phyloP scores from a whole-genome alignment of 37 sponge, comb jelly and placozoan genomes.

The Agelas oroides region DNA sequence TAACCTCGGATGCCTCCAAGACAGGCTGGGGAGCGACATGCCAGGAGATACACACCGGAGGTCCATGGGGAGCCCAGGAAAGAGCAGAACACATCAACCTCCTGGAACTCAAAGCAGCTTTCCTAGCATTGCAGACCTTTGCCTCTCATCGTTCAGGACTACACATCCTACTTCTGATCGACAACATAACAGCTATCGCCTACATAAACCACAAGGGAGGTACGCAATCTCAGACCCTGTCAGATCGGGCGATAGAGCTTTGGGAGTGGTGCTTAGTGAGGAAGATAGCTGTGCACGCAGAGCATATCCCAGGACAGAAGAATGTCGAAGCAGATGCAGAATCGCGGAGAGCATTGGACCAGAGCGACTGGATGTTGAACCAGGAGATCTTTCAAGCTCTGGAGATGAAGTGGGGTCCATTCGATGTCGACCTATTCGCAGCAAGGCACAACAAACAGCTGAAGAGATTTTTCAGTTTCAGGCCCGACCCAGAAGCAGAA shows the following conservation, averaged over 20 bases:
- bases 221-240: constrained; percentile 5
- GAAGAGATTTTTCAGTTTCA: constrained; percentile 28
- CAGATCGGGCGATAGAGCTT: constrained; percentile 20
- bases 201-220: constrained; percentile 37
- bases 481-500: constrained; percentile 19
- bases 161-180: constrained; percentile 23
- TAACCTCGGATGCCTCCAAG: constrained; percentile 29
- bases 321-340: constrained; percentile 28
- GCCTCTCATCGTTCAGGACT: neutral
- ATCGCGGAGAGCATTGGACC: neutral
- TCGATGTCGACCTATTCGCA: constrained; percentile 48
- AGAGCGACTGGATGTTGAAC: constrained; percentile 34
- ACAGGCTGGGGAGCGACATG: too few relatives aligned
- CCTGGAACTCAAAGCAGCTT: constrained; percentile 55
- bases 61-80: constrained; percentile 47
- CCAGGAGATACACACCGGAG: constrained; percentile 35
- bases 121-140: constrained; percentile 35
- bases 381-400: neutral
- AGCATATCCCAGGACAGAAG: constrained; percentile 25
- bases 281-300: constrained; percentile 15
- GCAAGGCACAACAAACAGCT: constrained; percentile 22
- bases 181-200: constrained; percentile 44
- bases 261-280: constrained; percentile 53
- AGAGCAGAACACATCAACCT: constrained; percentile 44
- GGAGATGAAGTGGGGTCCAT: neutral